Percentiles rank a stretch among this genome's conserved stretches.
phyloP scores from a whole-genome alignment of 2,113 vertebrate genomes.

The Physeter macrocephalus region DNA sequence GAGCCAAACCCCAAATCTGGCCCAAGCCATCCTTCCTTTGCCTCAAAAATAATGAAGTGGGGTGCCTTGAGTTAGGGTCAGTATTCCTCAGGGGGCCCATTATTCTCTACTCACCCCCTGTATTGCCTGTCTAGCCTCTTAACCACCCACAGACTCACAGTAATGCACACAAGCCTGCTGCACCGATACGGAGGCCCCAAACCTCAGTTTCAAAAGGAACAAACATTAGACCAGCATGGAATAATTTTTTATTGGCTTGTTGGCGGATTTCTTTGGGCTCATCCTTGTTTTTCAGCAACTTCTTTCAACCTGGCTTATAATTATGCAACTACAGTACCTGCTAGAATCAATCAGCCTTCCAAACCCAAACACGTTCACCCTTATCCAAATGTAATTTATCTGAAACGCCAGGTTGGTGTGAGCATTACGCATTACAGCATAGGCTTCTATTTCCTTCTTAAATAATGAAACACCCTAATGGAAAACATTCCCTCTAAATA shows the following conservation, averaged over 20 bases:
- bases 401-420: constrained; percentile 58
- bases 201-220: background rate
- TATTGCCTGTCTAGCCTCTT: background rate
- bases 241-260: background rate
- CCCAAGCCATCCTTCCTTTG: background rate
- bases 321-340: constrained; percentile 40
- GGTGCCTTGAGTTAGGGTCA: background rate
- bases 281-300: constrained; percentile 23
- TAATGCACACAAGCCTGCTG: background rate
- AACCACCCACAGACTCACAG: background rate
- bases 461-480: constrained; percentile 68
- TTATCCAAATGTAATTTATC: constrained; percentile 68
- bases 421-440: constrained; percentile 37
- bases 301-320: constrained; percentile 54
- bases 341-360: constrained; percentile 60
- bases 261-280: background rate
- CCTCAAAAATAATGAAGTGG: background rate
- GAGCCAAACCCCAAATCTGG: background rate
- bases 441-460: constrained; percentile 67
- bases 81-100: background rate
- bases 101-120: background rate
- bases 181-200: background rate
- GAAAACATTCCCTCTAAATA: constrained; percentile 67
- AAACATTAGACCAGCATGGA: background rate
- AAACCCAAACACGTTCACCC: constrained; percentile 55